phyloP scores from a whole-genome alignment of 2,113 vertebrate genomes.

The Poeciliopsis retropinna region DNA sequence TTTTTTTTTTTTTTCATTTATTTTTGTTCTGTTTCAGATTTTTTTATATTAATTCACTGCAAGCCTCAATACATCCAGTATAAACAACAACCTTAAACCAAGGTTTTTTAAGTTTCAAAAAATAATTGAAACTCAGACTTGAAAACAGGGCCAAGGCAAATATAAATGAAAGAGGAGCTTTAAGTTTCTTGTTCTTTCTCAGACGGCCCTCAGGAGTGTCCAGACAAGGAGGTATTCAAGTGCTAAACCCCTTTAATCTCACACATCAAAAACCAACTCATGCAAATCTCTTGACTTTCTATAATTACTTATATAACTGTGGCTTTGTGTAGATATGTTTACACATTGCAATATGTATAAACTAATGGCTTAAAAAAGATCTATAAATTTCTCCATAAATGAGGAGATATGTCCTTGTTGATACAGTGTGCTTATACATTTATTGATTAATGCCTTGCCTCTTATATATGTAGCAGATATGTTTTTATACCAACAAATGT shows the following conservation, averaged over 20 bases:
- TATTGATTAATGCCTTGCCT: no score
- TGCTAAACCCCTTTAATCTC: constrained; percentile 78
- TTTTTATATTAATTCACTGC: background rate
- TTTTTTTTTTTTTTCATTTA: no score
- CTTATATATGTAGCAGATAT: no score
- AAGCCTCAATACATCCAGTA: background rate
- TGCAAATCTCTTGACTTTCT: constrained; percentile 60
- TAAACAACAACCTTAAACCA: constrained; percentile 18
- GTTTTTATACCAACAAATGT: no score
- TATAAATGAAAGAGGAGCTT: constrained; percentile 47
- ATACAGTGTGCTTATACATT: constrained; percentile 4
- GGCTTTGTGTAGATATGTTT: background rate
- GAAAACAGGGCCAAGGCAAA: constrained; percentile 17
- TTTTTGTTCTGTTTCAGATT: no score
- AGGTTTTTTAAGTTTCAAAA: constrained; percentile 76
- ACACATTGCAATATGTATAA: constrained; percentile 11
- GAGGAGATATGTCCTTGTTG: background rate
- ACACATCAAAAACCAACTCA: constrained; percentile 72
- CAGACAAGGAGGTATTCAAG: constrained; percentile 60
- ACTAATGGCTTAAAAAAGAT: constrained; percentile 24
- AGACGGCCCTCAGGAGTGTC: constrained; percentile 61
- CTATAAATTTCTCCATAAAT: constrained; percentile 15
- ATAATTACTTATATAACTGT: constrained; percentile 42
- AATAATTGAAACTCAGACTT: constrained; percentile 83
- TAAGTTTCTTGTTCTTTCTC: constrained; percentile 49